Conservation (phyloP, 2,797 vertebrate species). For the Pangasius mekongensis region DNA sequence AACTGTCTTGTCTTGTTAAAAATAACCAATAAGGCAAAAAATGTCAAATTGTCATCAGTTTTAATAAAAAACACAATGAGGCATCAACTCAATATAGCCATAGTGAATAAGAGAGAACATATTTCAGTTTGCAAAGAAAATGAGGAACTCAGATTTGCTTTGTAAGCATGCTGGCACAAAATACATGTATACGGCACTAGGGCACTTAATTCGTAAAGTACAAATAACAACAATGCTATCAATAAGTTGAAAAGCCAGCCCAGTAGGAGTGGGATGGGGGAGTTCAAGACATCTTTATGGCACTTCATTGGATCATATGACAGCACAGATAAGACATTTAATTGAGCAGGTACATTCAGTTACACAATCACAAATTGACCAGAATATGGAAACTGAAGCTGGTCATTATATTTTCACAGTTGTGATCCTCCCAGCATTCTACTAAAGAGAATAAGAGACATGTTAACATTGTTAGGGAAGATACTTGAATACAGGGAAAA, state of each 20-base stretch:
- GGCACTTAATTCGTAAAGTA: constrained; percentile 21
- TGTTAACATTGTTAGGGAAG: neutral
- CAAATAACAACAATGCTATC: neutral
- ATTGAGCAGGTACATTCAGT: constrained; percentile 26
- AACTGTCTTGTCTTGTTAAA: neutral
- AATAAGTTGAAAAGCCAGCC: constrained; percentile 31
- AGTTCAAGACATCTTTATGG: constrained; percentile 20
- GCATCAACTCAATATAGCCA: constrained; percentile 64
- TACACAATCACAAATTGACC: constrained; percentile 12
- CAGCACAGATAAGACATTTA: constrained; percentile 24
- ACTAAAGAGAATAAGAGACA: constrained; percentile 2
- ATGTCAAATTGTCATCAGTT: constrained; percentile 53
- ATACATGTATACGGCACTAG: constrained; percentile 3
- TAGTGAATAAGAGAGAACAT: constrained; percentile 53
- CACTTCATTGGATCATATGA: constrained; percentile 25
- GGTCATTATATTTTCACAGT: constrained; percentile 33
- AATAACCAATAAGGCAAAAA: constrained; percentile 4
- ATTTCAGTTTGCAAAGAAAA: constrained; percentile 31
- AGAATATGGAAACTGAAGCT: neutral
- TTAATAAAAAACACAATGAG: constrained; percentile 76
- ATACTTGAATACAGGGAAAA: constrained; percentile 6
- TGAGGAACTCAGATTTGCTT: constrained; percentile 17
- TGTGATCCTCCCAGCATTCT: neutral
- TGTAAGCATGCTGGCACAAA: constrained; percentile 19
- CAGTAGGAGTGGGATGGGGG: neutral